Percentiles rank a stretch among this genome's conserved stretches.
phyloP scores from a whole-genome alignment of 2,113 vertebrate genomes.

The Chloroceryle aenea region DNA sequence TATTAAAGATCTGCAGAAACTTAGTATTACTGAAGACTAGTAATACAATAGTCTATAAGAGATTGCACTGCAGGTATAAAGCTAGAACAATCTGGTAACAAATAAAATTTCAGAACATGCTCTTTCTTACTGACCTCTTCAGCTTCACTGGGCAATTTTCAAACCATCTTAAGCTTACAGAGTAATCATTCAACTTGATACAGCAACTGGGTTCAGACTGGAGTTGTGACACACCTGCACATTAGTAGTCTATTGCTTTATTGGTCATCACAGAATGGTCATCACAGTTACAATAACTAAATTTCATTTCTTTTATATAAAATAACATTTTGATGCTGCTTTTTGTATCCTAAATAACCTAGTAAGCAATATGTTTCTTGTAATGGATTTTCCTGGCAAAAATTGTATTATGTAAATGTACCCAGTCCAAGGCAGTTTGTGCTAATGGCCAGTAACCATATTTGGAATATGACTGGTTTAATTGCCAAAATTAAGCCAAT shows the following conservation, averaged over 20 bases:
- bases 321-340: slow-evolving; percentile 36
- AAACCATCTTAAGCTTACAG: background rate
- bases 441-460: slow-evolving; percentile 46
- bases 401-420: slow-evolving; percentile 57
- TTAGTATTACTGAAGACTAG: background rate
- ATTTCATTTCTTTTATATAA: slow-evolving; percentile 43
- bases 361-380: slow-evolving; percentile 59
- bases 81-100: background rate
- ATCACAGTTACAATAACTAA: slow-evolving; percentile 1
- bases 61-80: background rate
- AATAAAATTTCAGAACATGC: background rate
- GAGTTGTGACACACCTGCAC: background rate
- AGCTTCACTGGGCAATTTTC: slow-evolving; percentile 15
- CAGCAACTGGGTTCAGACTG: slow-evolving; percentile 6
- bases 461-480: slow-evolving; percentile 64
- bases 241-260: slow-evolving; percentile 3
- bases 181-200: background rate
- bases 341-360: slow-evolving; percentile 6
- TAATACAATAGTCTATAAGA: background rate
- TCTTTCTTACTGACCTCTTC: background rate
- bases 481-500: slow-evolving; percentile 58
- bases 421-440: slow-evolving; percentile 41
- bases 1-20: background rate
- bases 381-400: slow-evolving; percentile 51
- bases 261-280: background rate